Evolutionary conservation across 2,113 vertebrate species (phyloP).

Genomic region (Ivindomyrus marchei): DNA sequence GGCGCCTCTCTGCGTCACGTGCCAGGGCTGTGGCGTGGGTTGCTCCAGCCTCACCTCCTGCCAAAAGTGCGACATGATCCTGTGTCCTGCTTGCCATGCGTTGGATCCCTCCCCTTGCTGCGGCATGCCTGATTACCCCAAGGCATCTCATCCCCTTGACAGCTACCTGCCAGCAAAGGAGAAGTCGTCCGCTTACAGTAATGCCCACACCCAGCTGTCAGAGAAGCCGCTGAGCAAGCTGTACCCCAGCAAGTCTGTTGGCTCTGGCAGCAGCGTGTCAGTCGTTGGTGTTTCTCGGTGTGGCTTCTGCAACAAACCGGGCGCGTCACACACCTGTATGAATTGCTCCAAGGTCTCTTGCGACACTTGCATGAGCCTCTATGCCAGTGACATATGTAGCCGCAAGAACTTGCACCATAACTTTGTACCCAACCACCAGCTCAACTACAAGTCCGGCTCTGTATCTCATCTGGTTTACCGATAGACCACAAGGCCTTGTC

Average conservation of each 20-base stretch:
- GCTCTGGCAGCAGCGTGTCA: conserved; percentile 38
- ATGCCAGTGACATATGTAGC: conserved; percentile 85
- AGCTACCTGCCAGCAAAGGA: conserved; percentile 65
- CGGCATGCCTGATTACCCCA: conserved; percentile 62
- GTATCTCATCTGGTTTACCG: conserved; percentile 88
- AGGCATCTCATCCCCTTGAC: conserved; percentile 58
- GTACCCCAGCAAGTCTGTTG: conserved; percentile 57
- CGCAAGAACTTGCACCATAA: conserved; percentile 84
- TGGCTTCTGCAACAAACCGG: conserved; percentile 88
- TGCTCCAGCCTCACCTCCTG: conserved; percentile 74
- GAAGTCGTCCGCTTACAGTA: conserved; percentile 67
- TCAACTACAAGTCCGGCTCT: conserved; percentile 87
- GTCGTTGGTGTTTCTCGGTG: conserved; percentile 65
- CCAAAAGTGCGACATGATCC: conserved; percentile 79
- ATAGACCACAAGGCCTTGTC: conserved; percentile 52
- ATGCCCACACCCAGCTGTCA: conserved; percentile 69
- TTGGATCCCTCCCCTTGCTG: conserved; percentile 64
- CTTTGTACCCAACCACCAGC: conserved; percentile 88
- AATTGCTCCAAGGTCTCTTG: conserved; percentile 97
- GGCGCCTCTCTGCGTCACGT: conserved; percentile 72
- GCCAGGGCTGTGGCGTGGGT: conserved; percentile 79
- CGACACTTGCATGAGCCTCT: conserved; percentile 80
- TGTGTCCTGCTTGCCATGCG: conserved; percentile 61
- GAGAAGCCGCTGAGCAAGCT: conserved; percentile 70
- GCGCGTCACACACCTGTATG: conserved; percentile 85